phyloP scores from a whole-genome alignment of 2,113 vertebrate species.

The Pterocles burchelli region DNA sequence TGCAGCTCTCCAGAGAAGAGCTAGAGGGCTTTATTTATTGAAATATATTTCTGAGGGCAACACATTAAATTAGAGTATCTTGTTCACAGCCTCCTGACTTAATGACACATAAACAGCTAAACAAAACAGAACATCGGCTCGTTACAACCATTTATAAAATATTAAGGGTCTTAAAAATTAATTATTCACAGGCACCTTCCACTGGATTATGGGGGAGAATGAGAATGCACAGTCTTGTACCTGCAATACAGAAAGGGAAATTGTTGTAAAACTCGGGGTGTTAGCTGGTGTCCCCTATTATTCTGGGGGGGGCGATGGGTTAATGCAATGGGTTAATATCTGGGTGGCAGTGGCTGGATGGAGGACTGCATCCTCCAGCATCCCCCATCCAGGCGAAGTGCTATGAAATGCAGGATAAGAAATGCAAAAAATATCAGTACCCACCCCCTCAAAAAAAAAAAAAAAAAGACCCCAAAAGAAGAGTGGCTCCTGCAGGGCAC shows the following conservation, averaged over 20 bases:
- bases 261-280: accelerated
- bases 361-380: neutral
- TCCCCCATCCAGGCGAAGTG: neutral
- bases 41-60: conserved; percentile 29
- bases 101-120: conserved; percentile 51
- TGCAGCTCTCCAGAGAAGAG: neutral
- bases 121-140: conserved; percentile 20
- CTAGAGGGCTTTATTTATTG: neutral
- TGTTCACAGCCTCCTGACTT: conserved; percentile 13
- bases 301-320: neutral
- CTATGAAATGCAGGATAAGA: neutral
- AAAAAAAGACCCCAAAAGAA: no score
- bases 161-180: conserved; percentile 71
- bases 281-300: no score
- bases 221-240: neutral
- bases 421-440: neutral
- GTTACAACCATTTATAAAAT: conserved; percentile 69
- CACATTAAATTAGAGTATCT: conserved; percentile 33
- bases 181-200: conserved; percentile 58
- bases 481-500: accelerated
- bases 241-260: neutral
- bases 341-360: neutral
- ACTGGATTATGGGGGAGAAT: neutral
- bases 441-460: neutral
- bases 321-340: accelerated